phyloP scores from a whole-genome alignment of 1,140 invertebrate genomes.

The Macrobrachium nipponense region DNA sequence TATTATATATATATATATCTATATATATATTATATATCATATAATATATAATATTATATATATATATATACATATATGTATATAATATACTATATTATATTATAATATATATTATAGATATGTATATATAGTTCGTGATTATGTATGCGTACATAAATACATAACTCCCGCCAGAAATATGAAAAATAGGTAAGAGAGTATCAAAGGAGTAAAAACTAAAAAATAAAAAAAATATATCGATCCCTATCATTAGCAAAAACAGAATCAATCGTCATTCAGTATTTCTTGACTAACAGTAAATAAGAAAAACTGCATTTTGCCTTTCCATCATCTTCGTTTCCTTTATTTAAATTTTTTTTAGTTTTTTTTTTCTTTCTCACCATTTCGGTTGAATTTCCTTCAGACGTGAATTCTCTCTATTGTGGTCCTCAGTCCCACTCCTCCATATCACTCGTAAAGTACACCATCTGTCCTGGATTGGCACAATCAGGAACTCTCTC shows the following conservation, averaged over 20 bases:
- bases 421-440: too few species aligned
- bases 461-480: too few species aligned
- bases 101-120: neutral
- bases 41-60: conserved; percentile 23
- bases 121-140: neutral
- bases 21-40: conserved; percentile 4
- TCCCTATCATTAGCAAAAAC: too few species aligned
- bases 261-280: too few species aligned
- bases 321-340: neutral
- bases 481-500: too few species aligned
- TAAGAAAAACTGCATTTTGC: neutral
- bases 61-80: conserved; percentile 4
- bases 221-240: too few species aligned
- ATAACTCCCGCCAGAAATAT: neutral
- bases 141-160: neutral
- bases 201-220: too few species aligned
- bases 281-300: neutral
- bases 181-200: too few species aligned
- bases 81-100: conserved; percentile 10
- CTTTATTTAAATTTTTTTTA: neutral
- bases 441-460: too few species aligned
- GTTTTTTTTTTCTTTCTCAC: neutral
- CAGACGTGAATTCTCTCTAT: neutral
- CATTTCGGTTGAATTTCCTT: neutral
- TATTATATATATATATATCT: conserved; percentile 11